Evolutionary conservation across 1,140 invertebrate species (phyloP), one percentile per base, ranked within the genome.

Genomic region (Armadillidium nasatum): DNA sequence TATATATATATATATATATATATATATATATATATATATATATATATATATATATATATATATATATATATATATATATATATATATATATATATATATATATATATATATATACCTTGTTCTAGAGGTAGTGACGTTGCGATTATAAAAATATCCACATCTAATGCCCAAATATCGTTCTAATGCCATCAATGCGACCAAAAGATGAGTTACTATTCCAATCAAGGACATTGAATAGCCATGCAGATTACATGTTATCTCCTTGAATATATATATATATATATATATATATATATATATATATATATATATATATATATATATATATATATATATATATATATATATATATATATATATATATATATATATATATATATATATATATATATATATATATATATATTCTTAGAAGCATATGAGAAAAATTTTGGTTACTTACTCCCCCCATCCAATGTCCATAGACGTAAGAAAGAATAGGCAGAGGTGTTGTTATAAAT

Each of bases 401-500:
- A 60, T 60, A 60, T 60, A 60, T 60, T 15, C 11, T 15, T 13
- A 60, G 11, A 13, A 15, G 19, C 19, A 60, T 60, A 19, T 33
- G 11, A 60, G 19, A 7, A 60, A 60, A 60, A 60, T 2, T 60
- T 60, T 7, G 19, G 4, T 60, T 21, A 19, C 83, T 79, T 44
- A 82, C 79, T 75, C 82, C 85, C 7, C 85, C 84, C 6, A 83
- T 76, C 84, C 84, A 85, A 72, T 82, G 66, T 4, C 80, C 78
- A 70, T 85, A 82, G 10, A 83, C 74, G 81, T 86, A 86, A 10
- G 83, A 80, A 0, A 82, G 75, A 4, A 86, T 67, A 7, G 85
- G 82, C 0, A 83, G 83, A 4, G 84, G 83, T 7, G 85, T 83
- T 0, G 85, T 86, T 33, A 85, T 77, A 4, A 85, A 19, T 23